These are phyloP conservation scores for Anastatus disparis DNA, from an alignment of 1,140 invertebrate species.

Conservation along the genomic window DNA sequence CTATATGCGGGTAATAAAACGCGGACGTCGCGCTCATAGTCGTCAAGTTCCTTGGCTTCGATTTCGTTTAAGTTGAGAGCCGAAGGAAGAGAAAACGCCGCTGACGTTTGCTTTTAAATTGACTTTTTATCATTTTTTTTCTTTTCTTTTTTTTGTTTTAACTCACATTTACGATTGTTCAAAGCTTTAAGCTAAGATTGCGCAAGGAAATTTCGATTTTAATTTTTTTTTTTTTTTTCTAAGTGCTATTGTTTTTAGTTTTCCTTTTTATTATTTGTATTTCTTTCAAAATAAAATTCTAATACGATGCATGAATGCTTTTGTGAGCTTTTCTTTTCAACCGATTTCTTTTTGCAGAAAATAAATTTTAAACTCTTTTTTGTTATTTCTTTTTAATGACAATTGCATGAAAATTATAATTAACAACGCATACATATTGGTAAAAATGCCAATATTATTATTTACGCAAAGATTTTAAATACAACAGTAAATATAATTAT, in stretches of 20 bases:
- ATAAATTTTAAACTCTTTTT: no score
- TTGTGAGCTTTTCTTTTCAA: not conserved
- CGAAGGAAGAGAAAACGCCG: conserved; percentile 6
- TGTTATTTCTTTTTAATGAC: not conserved
- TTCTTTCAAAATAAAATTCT: no score
- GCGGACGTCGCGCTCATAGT: not conserved
- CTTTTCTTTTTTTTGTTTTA: no score
- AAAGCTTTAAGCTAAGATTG: conserved; percentile 4
- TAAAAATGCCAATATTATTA: no score
- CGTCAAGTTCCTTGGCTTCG: conserved; percentile 26
- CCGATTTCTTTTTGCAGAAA: not conserved
- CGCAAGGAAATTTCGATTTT: conserved; percentile 5
- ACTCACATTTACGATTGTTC: conserved; percentile 22
- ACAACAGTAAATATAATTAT: no score
- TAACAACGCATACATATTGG: no score
- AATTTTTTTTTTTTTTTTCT: conserved; percentile 10
- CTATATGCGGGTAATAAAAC: conserved; percentile 32
- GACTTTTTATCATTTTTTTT: conserved; percentile 30
- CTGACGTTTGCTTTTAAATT: conserved; percentile 26
- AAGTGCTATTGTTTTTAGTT: not conserved
- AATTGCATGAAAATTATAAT: not conserved
- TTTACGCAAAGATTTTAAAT: no score
- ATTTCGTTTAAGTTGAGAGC: not conserved
- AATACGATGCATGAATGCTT: not conserved
- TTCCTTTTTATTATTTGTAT: no score